Base-by-base conservation (phyloP, 2,888 invertebrate species). In the Stratiomys singularior region DNA sequence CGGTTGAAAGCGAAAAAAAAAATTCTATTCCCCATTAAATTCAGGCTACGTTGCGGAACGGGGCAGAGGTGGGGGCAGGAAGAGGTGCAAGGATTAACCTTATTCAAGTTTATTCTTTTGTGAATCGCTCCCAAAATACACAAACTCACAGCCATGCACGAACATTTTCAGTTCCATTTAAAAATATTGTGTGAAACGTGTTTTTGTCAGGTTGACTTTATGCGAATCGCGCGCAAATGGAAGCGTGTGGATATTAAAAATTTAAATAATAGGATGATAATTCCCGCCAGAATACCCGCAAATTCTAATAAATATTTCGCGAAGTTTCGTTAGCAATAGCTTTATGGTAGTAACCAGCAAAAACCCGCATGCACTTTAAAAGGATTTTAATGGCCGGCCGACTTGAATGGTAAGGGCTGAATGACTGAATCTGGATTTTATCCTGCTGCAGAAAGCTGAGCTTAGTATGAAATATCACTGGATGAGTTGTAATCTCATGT, bases 181-280 rank as follows among this genome's bases (percentile, higher is more conserved):
- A 25, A 60, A 60, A n/a, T 60, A 25, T 60, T 60, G 58, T 25
- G 58, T 23, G 58, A 60, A 25, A 18, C 21, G 25, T 60, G 58
- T 25, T 18, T 60, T 60, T 60, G 58, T 60, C 58, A 25, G 58
- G 23, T 52, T 15, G 52, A 52, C 52, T 4, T n/a, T 52, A 18
- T 52, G 52, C n/a, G 21, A 9, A 13, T 4, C 58, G 52, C n/a
- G 21, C 25, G 25, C 5, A 18, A 23, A 60, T 60, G 58, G 4
- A 60, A 23, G 58, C 25, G 4, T 60, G 58, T 25, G 58, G 18
- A 25, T 60, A 60, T 60, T 25, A 60, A 60, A 60, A 60, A 60
- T 60, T 60, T 60, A 60, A 60, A 60, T 60, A 60, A 60, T 60
- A 60, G 23, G 21, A 25, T 23, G 58, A 25, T 60, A 60, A 60